Evolutionary conservation across 2,113 vertebrate genomes (phyloP), one percentile per base, ranked within the genome.

Genomic region (Scortum barcoo): DNA sequence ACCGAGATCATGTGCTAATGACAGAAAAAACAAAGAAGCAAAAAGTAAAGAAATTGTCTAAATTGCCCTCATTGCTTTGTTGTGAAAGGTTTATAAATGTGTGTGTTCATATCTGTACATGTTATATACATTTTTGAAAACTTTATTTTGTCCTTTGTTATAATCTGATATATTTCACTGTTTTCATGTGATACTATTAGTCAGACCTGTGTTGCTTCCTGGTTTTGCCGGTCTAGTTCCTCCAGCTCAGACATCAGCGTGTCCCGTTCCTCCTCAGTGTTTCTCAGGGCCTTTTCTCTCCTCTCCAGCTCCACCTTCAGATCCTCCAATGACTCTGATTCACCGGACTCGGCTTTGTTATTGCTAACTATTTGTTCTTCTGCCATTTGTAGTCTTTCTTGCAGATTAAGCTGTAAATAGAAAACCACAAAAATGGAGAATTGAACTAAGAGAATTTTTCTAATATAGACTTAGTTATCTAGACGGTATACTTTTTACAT

Each of bases 141-240:
- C n/a, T n/a, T n/a, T n/a, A n/a, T n/a, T n/a, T n/a, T n/a, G n/a
- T n/a, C n/a, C n/a, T n/a, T n/a, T n/a, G n/a, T n/a, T n/a, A n/a
- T n/a, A n/a, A n/a, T n/a, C n/a, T n/a, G n/a, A n/a, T n/a, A n/a
- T n/a, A n/a, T 50, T 20, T 50, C 19, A 51, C 50, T 51, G 17
- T 20, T 19, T 19, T 51, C 16, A 46, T 16, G 14, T 46, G 14
- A 5, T 46, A 38, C 38, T 3, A 62, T 2, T 38, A 60, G 7
- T 61, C 80, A 88, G 93, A 99, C 98, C 97, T 98, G 95, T 28
- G 97, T 98, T 77, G 97, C 97, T 83, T 98, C 97, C 86, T 98
- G 97, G 91, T 99, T 99, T 88, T 99, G 97, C 54, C 72, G 95
- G 84, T 99, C 98, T 46, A 99, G 81, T 88, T 99, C 98, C 92